Base-by-base conservation (phyloP, 2,797 vertebrate species). In the Rhodeus uyekii region DNA sequence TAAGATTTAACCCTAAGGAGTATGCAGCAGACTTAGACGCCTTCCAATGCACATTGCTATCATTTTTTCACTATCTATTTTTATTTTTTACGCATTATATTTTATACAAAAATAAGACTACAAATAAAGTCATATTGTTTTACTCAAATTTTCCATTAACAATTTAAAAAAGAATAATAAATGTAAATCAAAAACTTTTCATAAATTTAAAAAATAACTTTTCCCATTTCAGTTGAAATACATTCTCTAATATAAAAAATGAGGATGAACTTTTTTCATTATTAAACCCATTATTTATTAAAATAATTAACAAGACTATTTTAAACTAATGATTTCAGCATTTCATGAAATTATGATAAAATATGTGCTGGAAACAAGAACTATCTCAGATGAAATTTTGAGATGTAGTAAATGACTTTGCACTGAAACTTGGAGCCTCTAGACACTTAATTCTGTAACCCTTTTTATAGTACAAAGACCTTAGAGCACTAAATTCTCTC, bases 1-100 rank as follows among this genome's bases (percentile, higher is more conserved):
- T 86, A 80, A 88, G 86, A 85, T 86, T 82, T 79, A 86, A 78
- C 78, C 83, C 78, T 86, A 85, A 85, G 86, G 67, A 83, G 74
- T 58, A 34, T 29, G 46, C 44, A 79, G 9, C 24, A 81, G 72
- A 83, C 39, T 8, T 22, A 53, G 48, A 42, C 27, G 55, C 58
- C 42, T 69, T 64, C 10, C 42, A 58, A 80, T 53, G 4, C 18
- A 61, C 2, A 61, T 32, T 44, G 29, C 16, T 64, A 29, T 27
- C 3, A 4, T 14, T 55, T 53, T 42, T 42, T 68, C 0, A 36
- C 8, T 8, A 13, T 42, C 27, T 39, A 2, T 3, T 55, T n/a
- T 18, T 16, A 0, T 7, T 18, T n/a, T n/a, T 6, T 24, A 24
- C 46, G 14, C 6, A 36, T 60, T 76, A 73, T 16, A 13, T 61